Conservation (phyloP, 2,113 vertebrate genomes). For the Equus quagga region DNA sequence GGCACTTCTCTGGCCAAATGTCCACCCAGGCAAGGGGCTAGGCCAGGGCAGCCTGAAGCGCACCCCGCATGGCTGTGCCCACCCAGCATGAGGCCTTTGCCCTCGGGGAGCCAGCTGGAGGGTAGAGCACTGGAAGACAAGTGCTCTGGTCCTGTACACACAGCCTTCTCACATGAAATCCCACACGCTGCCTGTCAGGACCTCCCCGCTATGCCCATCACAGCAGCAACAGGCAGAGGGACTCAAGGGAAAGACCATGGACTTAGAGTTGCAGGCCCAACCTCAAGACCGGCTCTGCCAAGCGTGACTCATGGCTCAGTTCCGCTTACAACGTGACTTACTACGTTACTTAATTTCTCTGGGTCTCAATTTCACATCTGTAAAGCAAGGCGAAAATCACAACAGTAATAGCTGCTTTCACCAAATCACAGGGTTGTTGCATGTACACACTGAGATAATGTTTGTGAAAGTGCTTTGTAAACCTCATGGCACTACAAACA, state of each 20-base stretch:
- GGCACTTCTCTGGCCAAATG: not conserved
- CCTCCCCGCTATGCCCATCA: not conserved
- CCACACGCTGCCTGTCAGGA: too few species aligned
- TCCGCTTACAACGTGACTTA: not conserved
- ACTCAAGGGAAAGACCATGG: not conserved
- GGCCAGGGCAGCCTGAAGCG: not conserved
- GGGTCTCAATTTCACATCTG: not conserved
- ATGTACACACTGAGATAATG: not conserved
- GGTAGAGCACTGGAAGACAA: too few species aligned
- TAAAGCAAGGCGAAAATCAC: not conserved
- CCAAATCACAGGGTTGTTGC: not conserved
- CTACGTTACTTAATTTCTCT: not conserved
- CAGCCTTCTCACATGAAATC: not conserved
- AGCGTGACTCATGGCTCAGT: not conserved
- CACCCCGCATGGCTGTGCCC: too few species aligned
- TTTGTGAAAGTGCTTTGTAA: conserved; percentile 21
- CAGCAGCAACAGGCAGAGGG: not conserved
- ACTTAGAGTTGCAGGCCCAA: not conserved
- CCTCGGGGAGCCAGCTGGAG: not conserved
- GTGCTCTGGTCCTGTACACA: not conserved
- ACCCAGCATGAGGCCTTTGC: not conserved
- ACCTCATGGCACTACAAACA: not conserved
- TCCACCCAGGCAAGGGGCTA: not conserved
- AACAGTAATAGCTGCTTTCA: not conserved
- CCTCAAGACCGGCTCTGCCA: not conserved